Percentiles rank a stretch among this genome's conserved stretches.
phyloP scores from a whole-genome alignment of 92 coral and sea anemone genomes.

The Zoanthus gigantus region DNA sequence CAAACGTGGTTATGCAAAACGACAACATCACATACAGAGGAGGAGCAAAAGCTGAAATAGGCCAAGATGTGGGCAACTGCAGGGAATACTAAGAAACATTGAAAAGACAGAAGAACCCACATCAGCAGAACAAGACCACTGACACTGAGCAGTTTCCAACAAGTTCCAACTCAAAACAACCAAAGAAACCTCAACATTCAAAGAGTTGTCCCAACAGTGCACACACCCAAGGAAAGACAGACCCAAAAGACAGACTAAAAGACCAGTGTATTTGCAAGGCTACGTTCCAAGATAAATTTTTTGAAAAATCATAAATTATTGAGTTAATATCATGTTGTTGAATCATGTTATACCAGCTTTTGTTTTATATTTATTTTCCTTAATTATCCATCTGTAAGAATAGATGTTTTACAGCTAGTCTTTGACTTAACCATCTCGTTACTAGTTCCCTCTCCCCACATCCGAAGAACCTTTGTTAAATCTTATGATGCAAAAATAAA shows the following conservation, averaged over 20 bases:
- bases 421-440: no score
- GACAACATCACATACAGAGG: neutral
- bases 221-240: neutral
- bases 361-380: slow-evolving; percentile 1
- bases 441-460: no score
- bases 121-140: neutral
- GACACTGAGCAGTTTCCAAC: no score
- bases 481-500: no score
- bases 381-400: slow-evolving; percentile 32
- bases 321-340: slow-evolving; percentile 23
- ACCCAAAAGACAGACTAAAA: neutral
- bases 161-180: no score
- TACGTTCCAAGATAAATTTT: slow-evolving; percentile 13
- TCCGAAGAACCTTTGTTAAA: no score
- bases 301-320: slow-evolving; percentile 8
- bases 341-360: neutral
- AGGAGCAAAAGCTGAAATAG: neutral
- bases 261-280: slow-evolving; percentile 23
- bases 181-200: no score
- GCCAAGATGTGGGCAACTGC: neutral
- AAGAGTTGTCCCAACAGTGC: no score
- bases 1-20: slow-evolving; percentile 21
- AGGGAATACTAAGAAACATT: neutral
- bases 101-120: neutral
- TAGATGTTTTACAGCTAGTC: neutral